Evolutionary conservation across 1,140 invertebrate genomes (phyloP), one percentile per base, ranked within the genome.

Genomic region (Schlechtendalia chinensis): DNA sequence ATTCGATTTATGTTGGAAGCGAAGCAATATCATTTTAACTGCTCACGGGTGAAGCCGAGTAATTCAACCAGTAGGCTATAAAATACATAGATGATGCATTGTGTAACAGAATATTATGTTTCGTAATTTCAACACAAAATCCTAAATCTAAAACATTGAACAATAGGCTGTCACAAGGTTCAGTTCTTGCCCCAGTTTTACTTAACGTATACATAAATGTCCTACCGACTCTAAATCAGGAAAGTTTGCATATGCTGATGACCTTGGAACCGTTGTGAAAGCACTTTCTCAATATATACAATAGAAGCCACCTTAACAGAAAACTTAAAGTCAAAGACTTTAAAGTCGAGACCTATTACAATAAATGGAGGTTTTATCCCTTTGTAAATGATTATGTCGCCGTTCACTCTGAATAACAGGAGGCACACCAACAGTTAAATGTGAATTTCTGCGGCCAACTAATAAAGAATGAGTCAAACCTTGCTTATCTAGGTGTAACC

Each of bases 331-430:
- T 58, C 56, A n/a, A n/a, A n/a, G n/a, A n/a, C n/a, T n/a, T n/a
- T n/a, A n/a, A n/a, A 58, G 8, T 58, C 56, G 56, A 58, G 56
- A 22, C 56, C 22, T 58, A 58, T 17, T 58, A 58, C 56, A 58
- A 58, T 11, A 58, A 58, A 58, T 58, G 56, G 56, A 58, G 56
- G 16, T 22, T 58, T 58, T 11, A 58, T 11, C 56, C 56, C 56
- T 11, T 17, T 58, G 19, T 11, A 58, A 58, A 58, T 17, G 56
- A 58, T 58, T 11, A 17, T 58, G 16, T 58, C 56, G 56, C 16
- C 56, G 56, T 17, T 58, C 56, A 58, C 56, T 58, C 19, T 58
- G 56, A 58, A 58, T 58, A 58, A 58, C 56, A 58, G 56, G 56
- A 58, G 19, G 6, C 22, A 5, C 56, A n/a, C 8, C 56, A 17